Evolutionary conservation across 2,113 vertebrate species (phyloP).

Genomic region (Clarias macrocephalus): DNA sequence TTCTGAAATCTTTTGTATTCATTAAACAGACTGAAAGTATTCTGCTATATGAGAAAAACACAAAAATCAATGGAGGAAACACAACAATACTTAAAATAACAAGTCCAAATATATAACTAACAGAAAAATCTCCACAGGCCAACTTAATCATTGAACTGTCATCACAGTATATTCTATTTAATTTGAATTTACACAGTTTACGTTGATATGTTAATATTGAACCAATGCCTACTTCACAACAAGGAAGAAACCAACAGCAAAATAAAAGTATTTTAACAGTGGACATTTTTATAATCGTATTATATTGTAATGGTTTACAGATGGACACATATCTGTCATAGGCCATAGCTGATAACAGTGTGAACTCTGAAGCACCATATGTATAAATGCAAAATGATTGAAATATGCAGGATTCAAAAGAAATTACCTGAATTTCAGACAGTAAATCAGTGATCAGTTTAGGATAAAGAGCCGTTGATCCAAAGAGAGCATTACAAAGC

Average conservation of each 20-base stretch:
- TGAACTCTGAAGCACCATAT: conserved; percentile 5
- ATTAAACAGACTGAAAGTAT: conserved; percentile 30
- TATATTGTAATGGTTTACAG: conserved; percentile 27
- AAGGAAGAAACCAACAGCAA: not conserved
- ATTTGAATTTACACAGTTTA: not conserved
- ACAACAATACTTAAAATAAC: not conserved
- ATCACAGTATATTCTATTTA: conserved; percentile 16
- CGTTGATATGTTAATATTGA: not conserved
- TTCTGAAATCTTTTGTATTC: conserved; percentile 25
- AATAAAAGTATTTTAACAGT: conserved; percentile 25
- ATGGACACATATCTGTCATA: too few species aligned
- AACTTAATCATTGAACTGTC: not conserved
- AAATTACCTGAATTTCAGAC: too few species aligned
- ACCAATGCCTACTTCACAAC: not conserved
- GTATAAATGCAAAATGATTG: conserved; percentile 18
- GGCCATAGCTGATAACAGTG: conserved; percentile 14
- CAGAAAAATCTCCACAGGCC: conserved; percentile 8
- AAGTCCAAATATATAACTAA: not conserved
- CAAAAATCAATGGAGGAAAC: conserved; percentile 6
- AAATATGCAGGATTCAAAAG: not conserved
- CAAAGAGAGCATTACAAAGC: conserved; percentile 12
- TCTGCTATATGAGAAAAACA: conserved; percentile 6
- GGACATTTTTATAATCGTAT: not conserved
- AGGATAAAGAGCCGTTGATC: too few species aligned
- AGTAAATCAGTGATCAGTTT: too few species aligned